phyloP scores from a whole-genome alignment of 2,888 invertebrate genomes.

The Pyrrhia umbra region DNA sequence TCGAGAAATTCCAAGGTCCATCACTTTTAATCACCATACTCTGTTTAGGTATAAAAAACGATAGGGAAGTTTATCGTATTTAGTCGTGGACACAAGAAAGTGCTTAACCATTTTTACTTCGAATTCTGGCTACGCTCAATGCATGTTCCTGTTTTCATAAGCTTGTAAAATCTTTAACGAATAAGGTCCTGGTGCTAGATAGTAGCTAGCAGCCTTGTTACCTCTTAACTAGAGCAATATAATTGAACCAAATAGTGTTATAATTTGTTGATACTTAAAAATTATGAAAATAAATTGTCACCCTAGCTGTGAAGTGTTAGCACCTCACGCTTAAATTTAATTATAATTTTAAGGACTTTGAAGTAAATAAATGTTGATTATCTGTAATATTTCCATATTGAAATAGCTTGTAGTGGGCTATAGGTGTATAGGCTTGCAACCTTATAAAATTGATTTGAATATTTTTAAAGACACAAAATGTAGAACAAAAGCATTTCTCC shows the following conservation, averaged over 20 bases:
- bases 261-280: neutral
- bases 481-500: neutral
- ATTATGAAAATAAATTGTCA: conserved; percentile 2
- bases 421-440: conserved; percentile 5
- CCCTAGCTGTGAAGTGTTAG: conserved; percentile 7
- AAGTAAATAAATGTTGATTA: neutral
- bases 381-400: neutral
- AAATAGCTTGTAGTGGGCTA: neutral
- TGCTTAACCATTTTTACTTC: conserved; percentile 2
- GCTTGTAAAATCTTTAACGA: conserved; percentile 9
- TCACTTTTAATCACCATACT: no score
- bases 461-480: neutral
- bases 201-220: conserved; percentile 47
- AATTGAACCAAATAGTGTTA: conserved; percentile 26
- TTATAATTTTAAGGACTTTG: neutral
- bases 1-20: no score
- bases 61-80: no score
- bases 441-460: neutral
- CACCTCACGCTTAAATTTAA: neutral
- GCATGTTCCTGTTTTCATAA: conserved; percentile 12
- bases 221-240: conserved; percentile 42
- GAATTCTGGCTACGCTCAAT: conserved; percentile 14
- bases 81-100: neutral
- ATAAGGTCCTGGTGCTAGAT: conserved; percentile 52
- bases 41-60: no score